Percentiles rank a stretch among this genome's conserved stretches.
Conservation (phyloP, 2,113 vertebrate genomes). For the Pleuronectes platessa region DNA sequence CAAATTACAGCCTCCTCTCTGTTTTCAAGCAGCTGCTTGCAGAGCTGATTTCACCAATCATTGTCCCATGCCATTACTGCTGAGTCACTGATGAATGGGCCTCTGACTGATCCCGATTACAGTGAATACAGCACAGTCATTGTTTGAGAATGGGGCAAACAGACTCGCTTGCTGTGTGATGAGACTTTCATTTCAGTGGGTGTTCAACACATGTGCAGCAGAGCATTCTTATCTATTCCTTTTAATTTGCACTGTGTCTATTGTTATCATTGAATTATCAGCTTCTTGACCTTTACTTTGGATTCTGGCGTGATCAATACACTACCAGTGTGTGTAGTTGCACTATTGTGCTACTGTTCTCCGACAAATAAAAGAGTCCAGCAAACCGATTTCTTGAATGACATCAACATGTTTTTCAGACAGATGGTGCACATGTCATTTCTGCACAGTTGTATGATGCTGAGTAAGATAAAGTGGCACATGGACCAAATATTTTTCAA, state of each 20-base stretch:
- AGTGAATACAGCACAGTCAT: conserved; percentile 51
- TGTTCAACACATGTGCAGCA: neutral
- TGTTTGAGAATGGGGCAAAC: conserved; percentile 22
- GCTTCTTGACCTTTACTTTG: conserved; percentile 17
- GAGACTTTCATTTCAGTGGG: conserved; percentile 37
- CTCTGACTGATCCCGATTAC: conserved; percentile 49
- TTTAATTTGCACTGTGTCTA: conserved; percentile 9
- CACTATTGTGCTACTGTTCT: neutral
- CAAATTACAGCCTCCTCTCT: neutral
- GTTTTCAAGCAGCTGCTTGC: conserved; percentile 20
- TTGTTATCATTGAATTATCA: neutral
- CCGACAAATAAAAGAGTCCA: neutral
- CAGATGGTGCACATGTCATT: too few species aligned
- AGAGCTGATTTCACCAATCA: conserved; percentile 46
- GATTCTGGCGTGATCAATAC: conserved; percentile 18
- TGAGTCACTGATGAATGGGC: conserved; percentile 56
- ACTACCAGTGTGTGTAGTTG: neutral
- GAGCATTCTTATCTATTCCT: conserved; percentile 3
- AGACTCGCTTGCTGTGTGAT: conserved; percentile 19
- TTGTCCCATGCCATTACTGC: conserved; percentile 40
- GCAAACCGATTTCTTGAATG: too few species aligned
- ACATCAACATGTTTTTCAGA: neutral
- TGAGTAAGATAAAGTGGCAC: too few species aligned
- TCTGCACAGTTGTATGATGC: too few species aligned
- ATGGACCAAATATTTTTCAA: too few species aligned